Evolutionary conservation across 2,113 vertebrate species (phyloP).

Genomic region (Amazona vittata): DNA sequence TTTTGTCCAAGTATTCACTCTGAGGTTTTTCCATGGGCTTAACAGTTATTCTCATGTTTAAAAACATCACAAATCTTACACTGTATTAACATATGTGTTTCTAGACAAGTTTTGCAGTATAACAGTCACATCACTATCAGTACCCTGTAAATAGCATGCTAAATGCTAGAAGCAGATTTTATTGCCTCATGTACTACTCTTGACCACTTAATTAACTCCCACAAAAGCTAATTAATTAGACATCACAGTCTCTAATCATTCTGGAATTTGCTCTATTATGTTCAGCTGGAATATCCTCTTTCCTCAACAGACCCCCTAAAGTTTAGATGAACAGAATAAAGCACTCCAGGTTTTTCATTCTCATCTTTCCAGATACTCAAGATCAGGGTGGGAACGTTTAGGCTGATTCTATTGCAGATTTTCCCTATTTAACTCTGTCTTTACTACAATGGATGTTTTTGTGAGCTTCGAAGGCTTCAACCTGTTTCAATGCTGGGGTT

Average conservation of each 20-base stretch:
- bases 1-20: background rate
- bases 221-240: conserved; percentile 65
- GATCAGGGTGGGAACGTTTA: background rate
- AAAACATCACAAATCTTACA: background rate
- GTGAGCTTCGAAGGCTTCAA: background rate
- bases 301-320: conserved; percentile 36
- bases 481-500: background rate
- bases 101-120: background rate
- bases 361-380: background rate
- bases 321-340: conserved; percentile 26
- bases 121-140: background rate
- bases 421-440: background rate
- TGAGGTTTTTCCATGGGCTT: background rate
- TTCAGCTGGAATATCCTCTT: conserved; percentile 54
- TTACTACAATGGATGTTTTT: background rate
- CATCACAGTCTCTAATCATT: conserved; percentile 44
- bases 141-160: conserved; percentile 3
- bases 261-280: conserved; percentile 56
- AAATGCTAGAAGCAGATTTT: conserved; percentile 19
- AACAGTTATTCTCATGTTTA: background rate
- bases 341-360: background rate
- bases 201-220: conserved; percentile 51
- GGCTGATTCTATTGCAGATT: background rate
- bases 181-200: conserved; percentile 44
- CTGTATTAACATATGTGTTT: background rate